Base-by-base conservation (phyloP, 2,888 invertebrate genomes). In the Drosophila quinaria region DNA sequence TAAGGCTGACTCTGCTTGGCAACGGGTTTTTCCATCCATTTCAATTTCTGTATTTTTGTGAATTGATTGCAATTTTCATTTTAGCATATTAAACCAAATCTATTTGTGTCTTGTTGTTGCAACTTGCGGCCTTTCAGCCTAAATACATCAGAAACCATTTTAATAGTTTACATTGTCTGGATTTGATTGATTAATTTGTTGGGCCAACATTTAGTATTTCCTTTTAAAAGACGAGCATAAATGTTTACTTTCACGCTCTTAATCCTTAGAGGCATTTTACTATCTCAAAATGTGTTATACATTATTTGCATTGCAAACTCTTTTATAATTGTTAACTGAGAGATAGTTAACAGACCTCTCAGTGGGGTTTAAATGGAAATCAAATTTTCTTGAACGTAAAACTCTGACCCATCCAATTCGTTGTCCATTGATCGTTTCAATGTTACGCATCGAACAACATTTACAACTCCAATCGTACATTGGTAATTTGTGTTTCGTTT, bases 291-390 rank as follows among this genome's bases (percentile, higher is more conserved):
- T 60, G 81, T 80, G 81, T 80, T 64, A 79, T 79, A 81, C 85
- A 79, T 80, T 70, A 83, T 83, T 85, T 81, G 79, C 81, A 74
- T 65, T 41, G 65, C 59, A 72, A 82, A 79, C 79, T 75, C 68
- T 62, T 63, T 51, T 69, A 69, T 70, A 74, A 62, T 55, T 70
- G 64, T 72, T 63, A 74, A 65, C 61, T 64, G 50, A 50, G 56
- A 56, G 58, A 51, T 17, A 35, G 49, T 59, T 39, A 55, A 66
- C 52, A 54, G 55, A 66, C 33, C n/a, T 47, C 22, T 58, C 42
- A 60, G 33, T 65, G 65, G 64, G 49, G 15, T 13, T 54, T 72
- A 75, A 81, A 84, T 81, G 81, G 81, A 78, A 86, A 75, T 84
- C 80, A 80, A 84, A 74, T 76, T 74, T 74, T 73, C 72, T 78